phyloP scores from a whole-genome alignment of 1,140 invertebrate species.

The Cherax quadricarinatus region DNA sequence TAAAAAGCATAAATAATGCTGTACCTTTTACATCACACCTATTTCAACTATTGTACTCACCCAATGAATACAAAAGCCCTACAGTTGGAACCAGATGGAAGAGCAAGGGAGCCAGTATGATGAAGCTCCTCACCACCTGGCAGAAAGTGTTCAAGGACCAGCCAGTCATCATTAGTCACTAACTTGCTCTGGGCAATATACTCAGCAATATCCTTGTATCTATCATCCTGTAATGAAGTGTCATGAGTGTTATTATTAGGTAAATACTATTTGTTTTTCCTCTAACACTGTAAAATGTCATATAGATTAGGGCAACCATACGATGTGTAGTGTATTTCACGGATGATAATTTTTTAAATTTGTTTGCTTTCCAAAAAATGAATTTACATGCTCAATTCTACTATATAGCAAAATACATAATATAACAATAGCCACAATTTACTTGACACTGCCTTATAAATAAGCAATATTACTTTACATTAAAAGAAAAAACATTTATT shows the following conservation, averaged over 20 bases:
- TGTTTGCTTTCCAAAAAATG: too few species aligned
- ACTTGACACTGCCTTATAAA: too few species aligned
- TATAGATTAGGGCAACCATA: too few species aligned
- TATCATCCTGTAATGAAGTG: background rate
- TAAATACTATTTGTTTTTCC: too few species aligned
- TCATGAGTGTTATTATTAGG: background rate
- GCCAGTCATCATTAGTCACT: constrained; percentile 31
- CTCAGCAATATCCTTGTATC: background rate
- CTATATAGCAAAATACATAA: too few species aligned
- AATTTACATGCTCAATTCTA: too few species aligned
- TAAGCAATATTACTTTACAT: too few species aligned
- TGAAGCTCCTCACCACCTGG: constrained; percentile 4
- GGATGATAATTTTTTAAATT: too few species aligned
- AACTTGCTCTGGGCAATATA: background rate
- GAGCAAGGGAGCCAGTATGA: background rate
- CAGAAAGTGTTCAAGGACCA: constrained; percentile 24
- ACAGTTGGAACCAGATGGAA: background rate
- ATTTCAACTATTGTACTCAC: background rate
- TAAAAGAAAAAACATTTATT: too few species aligned
- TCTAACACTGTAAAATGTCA: too few species aligned
- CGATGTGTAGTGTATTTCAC: too few species aligned
- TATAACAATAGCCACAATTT: too few species aligned
- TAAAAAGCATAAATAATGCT: background rate
- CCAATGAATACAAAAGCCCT: background rate
- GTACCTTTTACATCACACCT: background rate